phyloP scores from a whole-genome alignment of 35 echinoderm and acorn worm species.

The Lytechinus pictus region DNA sequence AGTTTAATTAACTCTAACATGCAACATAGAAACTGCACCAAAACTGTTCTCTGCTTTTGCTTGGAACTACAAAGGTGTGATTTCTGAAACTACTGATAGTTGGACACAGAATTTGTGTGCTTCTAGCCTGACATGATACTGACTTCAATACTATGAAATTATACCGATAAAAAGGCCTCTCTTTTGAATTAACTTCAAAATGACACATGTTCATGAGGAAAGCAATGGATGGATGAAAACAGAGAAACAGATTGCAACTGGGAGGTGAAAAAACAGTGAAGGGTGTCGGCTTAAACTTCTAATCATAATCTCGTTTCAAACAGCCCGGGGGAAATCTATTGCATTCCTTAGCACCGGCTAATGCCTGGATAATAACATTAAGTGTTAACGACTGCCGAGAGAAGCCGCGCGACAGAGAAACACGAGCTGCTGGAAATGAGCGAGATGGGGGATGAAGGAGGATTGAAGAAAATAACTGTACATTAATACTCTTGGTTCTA shows the following conservation, averaged over 20 bases:
- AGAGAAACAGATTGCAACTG: not conserved
- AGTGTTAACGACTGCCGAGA: conserved; percentile 8
- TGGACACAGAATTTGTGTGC: too few relatives aligned
- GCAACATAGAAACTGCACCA: too few relatives aligned
- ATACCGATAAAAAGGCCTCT: not conserved
- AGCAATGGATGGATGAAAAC: not conserved
- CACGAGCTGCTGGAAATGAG: not conserved
- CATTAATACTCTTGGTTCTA: conserved; percentile 16
- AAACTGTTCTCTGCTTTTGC: too few relatives aligned
- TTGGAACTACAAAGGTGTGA: not conserved
- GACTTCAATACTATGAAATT: not conserved
- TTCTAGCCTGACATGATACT: not conserved
- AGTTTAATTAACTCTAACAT: too few relatives aligned
- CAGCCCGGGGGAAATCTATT: not conserved
- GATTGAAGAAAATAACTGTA: not conserved
- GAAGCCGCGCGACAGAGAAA: not conserved
- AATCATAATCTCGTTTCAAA: conserved; percentile 20
- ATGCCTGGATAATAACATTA: conserved; percentile 13
- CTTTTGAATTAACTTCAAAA: not conserved
- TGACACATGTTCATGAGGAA: not conserved
- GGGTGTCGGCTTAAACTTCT: not conserved
- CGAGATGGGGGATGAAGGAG: not conserved
- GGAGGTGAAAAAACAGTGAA: not conserved
- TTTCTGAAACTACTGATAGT: not conserved
- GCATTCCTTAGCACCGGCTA: not conserved